These are phyloP conservation scores for Poeciliopsis infans DNA, from an alignment of 2,797 vertebrate genomes.

Conservation along the genomic window DNA sequence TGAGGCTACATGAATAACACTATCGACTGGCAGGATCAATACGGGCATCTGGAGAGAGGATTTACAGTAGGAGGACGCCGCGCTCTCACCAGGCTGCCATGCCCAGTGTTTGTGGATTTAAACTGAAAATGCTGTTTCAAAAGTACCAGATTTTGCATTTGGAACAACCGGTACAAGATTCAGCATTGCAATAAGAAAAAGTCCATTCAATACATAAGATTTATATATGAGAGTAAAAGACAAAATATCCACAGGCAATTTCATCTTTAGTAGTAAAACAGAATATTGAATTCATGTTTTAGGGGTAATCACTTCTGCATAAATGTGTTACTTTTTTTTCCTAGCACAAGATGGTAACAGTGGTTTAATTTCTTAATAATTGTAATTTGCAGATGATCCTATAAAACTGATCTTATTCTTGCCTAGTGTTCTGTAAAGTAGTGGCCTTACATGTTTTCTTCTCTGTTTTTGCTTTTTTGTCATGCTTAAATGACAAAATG, in stretches of 20 bases:
- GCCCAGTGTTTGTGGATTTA: constrained; percentile 25
- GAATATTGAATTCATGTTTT: neutral
- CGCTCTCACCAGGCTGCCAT: constrained; percentile 27
- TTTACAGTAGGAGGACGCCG: constrained; percentile 54
- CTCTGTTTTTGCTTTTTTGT: neutral
- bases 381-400: neutral
- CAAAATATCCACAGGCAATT: neutral
- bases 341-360: neutral
- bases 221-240: neutral
- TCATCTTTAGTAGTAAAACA: neutral
- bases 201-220: neutral
- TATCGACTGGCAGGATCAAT: constrained; percentile 70
- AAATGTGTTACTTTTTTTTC: neutral
- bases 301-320: neutral
- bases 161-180: neutral
- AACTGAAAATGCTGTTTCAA: constrained; percentile 15
- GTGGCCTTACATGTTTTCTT: neutral
- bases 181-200: neutral
- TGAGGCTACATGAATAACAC: constrained; percentile 68
- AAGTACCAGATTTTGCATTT: neutral
- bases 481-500: neutral
- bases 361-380: neutral
- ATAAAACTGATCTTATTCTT: neutral
- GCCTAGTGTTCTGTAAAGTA: no score
- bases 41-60: constrained; percentile 53